Conservation (phyloP, 1,140 invertebrate species). For the Sycobia sp. region DNA sequence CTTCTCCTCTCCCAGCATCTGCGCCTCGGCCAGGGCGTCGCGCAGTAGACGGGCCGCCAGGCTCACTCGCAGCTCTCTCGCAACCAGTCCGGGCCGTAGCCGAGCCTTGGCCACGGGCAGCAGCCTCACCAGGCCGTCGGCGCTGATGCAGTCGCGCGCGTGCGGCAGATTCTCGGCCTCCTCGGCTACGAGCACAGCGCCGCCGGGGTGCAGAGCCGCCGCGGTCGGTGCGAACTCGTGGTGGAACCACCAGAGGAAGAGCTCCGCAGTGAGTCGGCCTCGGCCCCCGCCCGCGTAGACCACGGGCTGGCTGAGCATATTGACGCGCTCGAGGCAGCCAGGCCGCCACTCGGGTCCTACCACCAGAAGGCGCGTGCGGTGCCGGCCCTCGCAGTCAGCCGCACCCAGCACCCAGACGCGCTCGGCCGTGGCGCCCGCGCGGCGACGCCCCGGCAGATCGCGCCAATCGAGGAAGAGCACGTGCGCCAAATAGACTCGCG, state of each 20-base stretch:
- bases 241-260: conserved; percentile 65
- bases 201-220: conserved; percentile 59
- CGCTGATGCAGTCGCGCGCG: conserved; percentile 53
- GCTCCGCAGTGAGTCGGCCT: conserved; percentile 57
- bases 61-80: conserved; percentile 52
- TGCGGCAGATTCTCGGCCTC: conserved; percentile 53
- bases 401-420: conserved; percentile 63
- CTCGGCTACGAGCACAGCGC: conserved; percentile 58
- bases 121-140: conserved; percentile 55
- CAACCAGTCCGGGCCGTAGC: conserved; percentile 51
- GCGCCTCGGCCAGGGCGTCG: conserved; percentile 39
- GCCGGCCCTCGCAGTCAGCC: conserved; percentile 60
- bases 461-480: conserved; percentile 60
- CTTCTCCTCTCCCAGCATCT: conserved; percentile 13
- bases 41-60: conserved; percentile 55
- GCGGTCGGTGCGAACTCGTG: conserved; percentile 62
- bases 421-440: conserved; percentile 33
- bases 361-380: conserved; percentile 61
- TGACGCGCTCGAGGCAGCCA: conserved; percentile 61
- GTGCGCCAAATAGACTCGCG: conserved; percentile 58
- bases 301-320: conserved; percentile 64
- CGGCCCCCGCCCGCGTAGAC: conserved; percentile 64
- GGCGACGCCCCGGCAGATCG: conserved; percentile 54
- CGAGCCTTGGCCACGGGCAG: conserved; percentile 37
- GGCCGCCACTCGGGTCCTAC: no score